Evolutionary conservation across 2,113 vertebrate species (phyloP).

Genomic region (Crotalus horridus): DNA sequence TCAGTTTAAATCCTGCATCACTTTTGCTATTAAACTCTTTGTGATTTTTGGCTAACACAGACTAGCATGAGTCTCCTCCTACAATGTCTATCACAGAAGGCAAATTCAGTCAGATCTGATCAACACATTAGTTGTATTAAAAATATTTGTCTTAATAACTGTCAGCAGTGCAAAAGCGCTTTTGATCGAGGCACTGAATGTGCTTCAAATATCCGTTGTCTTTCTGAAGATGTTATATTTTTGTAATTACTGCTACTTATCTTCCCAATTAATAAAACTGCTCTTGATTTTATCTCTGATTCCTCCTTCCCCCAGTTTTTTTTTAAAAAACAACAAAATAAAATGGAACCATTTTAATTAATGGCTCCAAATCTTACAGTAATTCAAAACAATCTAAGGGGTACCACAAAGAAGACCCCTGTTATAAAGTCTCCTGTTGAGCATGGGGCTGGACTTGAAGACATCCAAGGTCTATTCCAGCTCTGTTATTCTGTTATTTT

Average conservation of each 20-base stretch:
- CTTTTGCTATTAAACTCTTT: not conserved
- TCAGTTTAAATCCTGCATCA: not conserved
- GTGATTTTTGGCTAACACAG: not conserved
- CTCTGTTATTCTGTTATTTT: not conserved
- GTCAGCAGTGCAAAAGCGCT: not conserved
- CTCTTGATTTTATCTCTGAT: not conserved
- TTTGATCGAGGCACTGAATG: not conserved
- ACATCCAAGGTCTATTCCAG: not conserved
- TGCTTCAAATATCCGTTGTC: not conserved
- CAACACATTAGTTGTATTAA: not conserved
- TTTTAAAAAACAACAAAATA: not conserved
- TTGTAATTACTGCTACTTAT: not conserved
- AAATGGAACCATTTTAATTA: not conserved
- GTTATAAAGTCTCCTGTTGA: no score
- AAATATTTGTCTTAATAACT: not conserved
- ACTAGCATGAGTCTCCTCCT: not conserved
- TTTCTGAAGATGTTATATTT: not conserved
- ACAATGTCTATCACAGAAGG: not conserved
- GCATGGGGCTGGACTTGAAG: no score
- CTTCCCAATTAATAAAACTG: not conserved
- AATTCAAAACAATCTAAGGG: not conserved
- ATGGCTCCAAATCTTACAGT: not conserved
- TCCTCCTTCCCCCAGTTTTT: not conserved
- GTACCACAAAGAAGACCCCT: not conserved
- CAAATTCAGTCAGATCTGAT: not conserved